phyloP scores from a whole-genome alignment of 2,113 vertebrate genomes.

The Panthera tigris region DNA sequence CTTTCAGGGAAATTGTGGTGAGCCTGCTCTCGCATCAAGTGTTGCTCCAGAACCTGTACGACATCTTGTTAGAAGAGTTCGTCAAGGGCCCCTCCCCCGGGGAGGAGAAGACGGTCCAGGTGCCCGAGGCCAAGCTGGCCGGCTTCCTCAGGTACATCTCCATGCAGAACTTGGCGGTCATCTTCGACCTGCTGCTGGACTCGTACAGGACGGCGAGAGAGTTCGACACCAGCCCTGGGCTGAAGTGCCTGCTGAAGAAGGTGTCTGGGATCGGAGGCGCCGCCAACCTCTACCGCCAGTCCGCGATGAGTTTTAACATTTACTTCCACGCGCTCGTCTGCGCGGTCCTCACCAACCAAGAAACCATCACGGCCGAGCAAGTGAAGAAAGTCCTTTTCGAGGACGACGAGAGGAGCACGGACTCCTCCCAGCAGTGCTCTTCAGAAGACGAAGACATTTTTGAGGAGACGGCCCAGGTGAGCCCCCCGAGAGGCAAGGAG shows the following conservation, averaged over 20 bases:
- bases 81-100: constrained; percentile 89
- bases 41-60: constrained; percentile 96
- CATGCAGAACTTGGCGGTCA: constrained; percentile 96
- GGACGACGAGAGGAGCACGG: constrained; percentile 94
- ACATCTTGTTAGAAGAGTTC: constrained; percentile 96
- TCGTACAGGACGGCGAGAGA: constrained; percentile 96
- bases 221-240: constrained; percentile 95
- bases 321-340: constrained; percentile 96
- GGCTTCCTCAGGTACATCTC: constrained; percentile 98
- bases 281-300: constrained; percentile 97
- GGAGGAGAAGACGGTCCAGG: constrained; percentile 88
- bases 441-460: constrained; percentile 99
- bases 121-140: constrained; percentile 88
- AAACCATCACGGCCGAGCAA: constrained; percentile 92
- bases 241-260: constrained; percentile 98
- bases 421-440: constrained; percentile 95
- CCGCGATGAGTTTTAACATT: constrained; percentile 97
- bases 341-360: constrained; percentile 93
- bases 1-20: constrained; percentile 97
- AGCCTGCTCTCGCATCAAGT: constrained; percentile 98
- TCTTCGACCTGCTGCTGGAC: constrained; percentile 97
- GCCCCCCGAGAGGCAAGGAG: constrained; percentile 93
- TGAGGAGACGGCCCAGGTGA: constrained; percentile 98
- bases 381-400: constrained; percentile 96
- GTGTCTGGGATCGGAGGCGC: constrained; percentile 96